Evolutionary conservation across 2,888 invertebrate genomes (phyloP).

Genomic region (Tenthredo livida): DNA sequence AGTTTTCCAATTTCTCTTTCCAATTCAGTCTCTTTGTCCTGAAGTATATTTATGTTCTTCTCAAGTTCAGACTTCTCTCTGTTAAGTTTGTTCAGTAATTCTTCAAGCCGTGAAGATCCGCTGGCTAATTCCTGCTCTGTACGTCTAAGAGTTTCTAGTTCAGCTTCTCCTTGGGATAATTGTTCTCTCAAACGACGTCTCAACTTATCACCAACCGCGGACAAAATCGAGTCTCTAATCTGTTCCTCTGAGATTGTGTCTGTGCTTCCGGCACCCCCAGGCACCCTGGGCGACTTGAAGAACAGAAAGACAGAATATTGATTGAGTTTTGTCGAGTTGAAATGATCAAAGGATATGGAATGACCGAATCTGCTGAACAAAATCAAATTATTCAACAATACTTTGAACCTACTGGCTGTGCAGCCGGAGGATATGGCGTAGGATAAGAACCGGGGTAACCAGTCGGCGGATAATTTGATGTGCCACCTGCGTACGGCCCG

Average conservation of each 20-base stretch:
- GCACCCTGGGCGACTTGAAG: constrained; percentile 68
- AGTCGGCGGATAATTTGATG: constrained; percentile 74
- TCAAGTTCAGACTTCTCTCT: constrained; percentile 91
- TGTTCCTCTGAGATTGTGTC: constrained; percentile 98
- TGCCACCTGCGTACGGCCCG: constrained; percentile 80
- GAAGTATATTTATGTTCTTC: constrained; percentile 89
- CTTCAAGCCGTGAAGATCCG: constrained; percentile 90
- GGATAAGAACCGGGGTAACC: constrained; percentile 56
- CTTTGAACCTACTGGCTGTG: constrained; percentile 56
- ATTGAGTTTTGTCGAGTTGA: background rate
- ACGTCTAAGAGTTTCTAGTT: constrained; percentile 91
- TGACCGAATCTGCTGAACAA: background rate
- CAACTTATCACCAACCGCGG: constrained; percentile 97
- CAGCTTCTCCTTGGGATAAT: constrained; percentile 94
- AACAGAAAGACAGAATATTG: constrained; percentile 25
- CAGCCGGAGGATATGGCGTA: constrained; percentile 71
- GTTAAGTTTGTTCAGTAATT: constrained; percentile 87
- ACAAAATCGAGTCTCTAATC: constrained; percentile 94
- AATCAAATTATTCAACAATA: constrained; percentile 8
- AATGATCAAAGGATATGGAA: background rate
- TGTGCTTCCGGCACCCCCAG: constrained; percentile 79
- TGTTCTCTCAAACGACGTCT: constrained; percentile 92
- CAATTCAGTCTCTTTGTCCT: constrained; percentile 93
- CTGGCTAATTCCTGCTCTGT: constrained; percentile 93
- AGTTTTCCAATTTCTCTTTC: constrained; percentile 89